A percentile compares a stretch with the other conserved stretches of the same genome.
Evolutionary conservation across 2,113 vertebrate genomes (phyloP).

Genomic region (Formicarius rufipectus): DNA sequence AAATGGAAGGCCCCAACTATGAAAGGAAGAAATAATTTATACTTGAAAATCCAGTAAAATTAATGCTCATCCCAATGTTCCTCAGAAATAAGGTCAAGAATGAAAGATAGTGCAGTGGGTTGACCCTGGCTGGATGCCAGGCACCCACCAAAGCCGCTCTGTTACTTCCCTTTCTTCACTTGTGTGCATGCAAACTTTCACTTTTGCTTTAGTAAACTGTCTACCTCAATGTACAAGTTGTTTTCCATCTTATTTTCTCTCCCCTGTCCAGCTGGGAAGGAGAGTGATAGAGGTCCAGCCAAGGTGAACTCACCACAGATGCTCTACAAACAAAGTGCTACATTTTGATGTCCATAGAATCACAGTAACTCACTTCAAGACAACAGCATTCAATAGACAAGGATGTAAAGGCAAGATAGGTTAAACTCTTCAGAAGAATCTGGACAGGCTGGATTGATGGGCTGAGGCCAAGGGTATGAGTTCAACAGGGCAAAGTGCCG

Average conservation of each 20-base stretch:
- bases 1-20: background rate
- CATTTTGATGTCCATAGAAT: background rate
- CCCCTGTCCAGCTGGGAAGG: too few relatives aligned
- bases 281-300: too few relatives aligned
- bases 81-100: background rate
- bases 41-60: background rate
- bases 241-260: too few relatives aligned
- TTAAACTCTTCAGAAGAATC: background rate
- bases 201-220: too few relatives aligned
- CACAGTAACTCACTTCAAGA: background rate
- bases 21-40: background rate
- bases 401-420: background rate
- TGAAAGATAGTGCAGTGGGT: background rate
- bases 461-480: background rate
- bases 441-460: background rate
- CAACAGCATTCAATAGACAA: background rate
- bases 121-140: too few relatives aligned
- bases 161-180: too few relatives aligned
- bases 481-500: background rate
- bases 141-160: too few relatives aligned
- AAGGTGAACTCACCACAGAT: too few relatives aligned
- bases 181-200: too few relatives aligned
- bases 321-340: background rate
- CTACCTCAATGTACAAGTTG: too few relatives aligned
- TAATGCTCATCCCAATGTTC: background rate